These are phyloP conservation scores for Alsophila aescularia DNA, from an alignment of 2,888 invertebrate species.

Conservation along the genomic window DNA sequence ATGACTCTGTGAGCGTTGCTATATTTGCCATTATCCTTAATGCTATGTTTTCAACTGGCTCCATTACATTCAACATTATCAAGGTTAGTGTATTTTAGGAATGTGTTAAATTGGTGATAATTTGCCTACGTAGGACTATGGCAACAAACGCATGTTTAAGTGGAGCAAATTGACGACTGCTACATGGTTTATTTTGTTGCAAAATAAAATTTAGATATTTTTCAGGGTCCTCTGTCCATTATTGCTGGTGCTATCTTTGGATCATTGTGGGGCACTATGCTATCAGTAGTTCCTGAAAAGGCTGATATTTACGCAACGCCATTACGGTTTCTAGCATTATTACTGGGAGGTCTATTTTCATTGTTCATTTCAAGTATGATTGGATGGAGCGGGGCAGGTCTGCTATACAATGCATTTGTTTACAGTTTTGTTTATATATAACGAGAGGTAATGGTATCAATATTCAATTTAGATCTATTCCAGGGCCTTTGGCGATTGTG, in stretches of 20 bases:
- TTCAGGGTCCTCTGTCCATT: constrained; percentile 87
- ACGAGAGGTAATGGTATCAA: constrained; percentile 3
- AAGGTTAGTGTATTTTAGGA: constrained; percentile 69
- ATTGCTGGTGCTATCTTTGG: constrained; percentile 89
- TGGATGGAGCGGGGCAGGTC: constrained; percentile 86
- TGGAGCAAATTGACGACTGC: not conserved
- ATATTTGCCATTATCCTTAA: constrained; percentile 92
- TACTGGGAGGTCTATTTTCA: constrained; percentile 89
- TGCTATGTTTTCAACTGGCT: constrained; percentile 89
- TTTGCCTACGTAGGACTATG: constrained; percentile 5
- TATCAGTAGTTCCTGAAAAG: constrained; percentile 89
- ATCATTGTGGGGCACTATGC: constrained; percentile 87
- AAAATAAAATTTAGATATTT: not conserved
- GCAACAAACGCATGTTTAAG: constrained; percentile 8
- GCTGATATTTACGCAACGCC: constrained; percentile 88
- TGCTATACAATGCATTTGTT: constrained; percentile 13
- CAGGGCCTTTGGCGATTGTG: constrained; percentile 89
- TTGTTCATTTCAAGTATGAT: constrained; percentile 90
- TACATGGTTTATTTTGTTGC: no score
- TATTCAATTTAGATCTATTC: constrained; percentile 32
- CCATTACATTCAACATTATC: constrained; percentile 85
- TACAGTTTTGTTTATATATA: not conserved
- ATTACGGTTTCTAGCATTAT: constrained; percentile 87
- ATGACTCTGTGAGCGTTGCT: constrained; percentile 96
- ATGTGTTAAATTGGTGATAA: constrained; percentile 12